A percentile compares a stretch with the other conserved stretches of the same genome.
phyloP scores from a whole-genome alignment of 2,797 vertebrate genomes.

The Eulemur rubriventer region DNA sequence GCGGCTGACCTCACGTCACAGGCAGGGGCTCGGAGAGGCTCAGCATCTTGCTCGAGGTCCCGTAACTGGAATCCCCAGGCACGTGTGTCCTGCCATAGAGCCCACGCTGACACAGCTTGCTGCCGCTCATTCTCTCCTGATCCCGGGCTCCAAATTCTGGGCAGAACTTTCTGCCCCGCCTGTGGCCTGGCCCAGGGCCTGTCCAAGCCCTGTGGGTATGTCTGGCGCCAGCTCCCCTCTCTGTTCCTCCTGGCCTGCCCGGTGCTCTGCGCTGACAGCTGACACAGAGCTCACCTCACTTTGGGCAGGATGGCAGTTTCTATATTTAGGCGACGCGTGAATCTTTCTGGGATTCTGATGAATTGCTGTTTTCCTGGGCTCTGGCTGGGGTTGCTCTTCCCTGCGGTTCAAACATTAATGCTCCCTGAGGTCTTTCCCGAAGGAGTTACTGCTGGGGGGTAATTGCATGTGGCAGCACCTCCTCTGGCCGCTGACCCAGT shows the following conservation, averaged over 20 bases:
- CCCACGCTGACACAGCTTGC: rapidly evolving
- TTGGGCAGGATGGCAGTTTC: conserved; percentile 10
- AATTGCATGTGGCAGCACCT: not conserved
- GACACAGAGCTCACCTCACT: not conserved
- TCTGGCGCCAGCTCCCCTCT: not conserved
- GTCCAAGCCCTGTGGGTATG: not conserved
- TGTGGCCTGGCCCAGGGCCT: not conserved
- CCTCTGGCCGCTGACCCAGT: not conserved
- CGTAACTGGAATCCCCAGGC: rapidly evolving
- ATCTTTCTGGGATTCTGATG: conserved; percentile 38
- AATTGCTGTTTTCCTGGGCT: not conserved
- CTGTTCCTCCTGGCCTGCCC: not conserved
- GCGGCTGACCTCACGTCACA: rapidly evolving
- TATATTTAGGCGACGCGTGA: conserved; percentile 18
- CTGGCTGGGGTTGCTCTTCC: not conserved
- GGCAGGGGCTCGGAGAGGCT: not conserved
- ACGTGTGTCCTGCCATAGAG: not conserved
- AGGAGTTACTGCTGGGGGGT: not conserved
- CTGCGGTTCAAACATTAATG: not conserved
- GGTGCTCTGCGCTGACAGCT: not conserved
- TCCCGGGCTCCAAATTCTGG: not conserved
- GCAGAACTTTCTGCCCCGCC: not conserved
- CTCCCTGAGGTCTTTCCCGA: not conserved
- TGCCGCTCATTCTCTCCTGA: not conserved
- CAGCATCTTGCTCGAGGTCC: not conserved